phyloP scores from a whole-genome alignment of 2,797 vertebrate species.

The Sebastes trivittatus region DNA sequence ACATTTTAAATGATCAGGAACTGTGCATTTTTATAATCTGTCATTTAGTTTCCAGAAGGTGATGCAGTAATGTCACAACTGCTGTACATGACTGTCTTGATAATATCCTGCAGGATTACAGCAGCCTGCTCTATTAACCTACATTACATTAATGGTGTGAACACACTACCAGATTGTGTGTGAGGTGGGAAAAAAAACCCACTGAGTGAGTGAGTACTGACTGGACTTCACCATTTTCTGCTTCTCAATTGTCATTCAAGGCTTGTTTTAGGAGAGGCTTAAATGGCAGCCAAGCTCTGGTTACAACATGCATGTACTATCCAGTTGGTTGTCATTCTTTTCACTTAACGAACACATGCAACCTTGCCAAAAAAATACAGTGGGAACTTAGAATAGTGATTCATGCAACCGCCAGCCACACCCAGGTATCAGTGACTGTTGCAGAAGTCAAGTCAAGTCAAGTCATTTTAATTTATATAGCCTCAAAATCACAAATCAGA shows the following conservation, averaged over 20 bases:
- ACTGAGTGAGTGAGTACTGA: background rate
- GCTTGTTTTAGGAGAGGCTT: background rate
- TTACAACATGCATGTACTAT: constrained; percentile 21
- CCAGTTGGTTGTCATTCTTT: constrained; percentile 25
- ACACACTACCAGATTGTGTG: constrained; percentile 2
- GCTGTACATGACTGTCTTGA: constrained; percentile 31
- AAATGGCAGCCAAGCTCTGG: constrained; percentile 20
- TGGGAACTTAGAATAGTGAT: constrained; percentile 44
- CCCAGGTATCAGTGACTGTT: constrained; percentile 60
- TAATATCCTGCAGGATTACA: constrained; percentile 65
- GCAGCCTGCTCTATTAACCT: constrained; percentile 73
- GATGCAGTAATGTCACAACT: constrained; percentile 53
- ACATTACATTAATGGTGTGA: constrained; percentile 58
- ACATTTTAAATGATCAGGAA: constrained; percentile 25
- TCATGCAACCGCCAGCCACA: constrained; percentile 64
- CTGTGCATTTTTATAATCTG: constrained; percentile 4
- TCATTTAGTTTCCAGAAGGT: constrained; percentile 20
- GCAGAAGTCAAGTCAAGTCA: background rate
- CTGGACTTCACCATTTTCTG: constrained; percentile 7
- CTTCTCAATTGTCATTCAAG: background rate
- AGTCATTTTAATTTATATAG: too few relatives aligned
- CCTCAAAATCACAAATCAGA: too few relatives aligned
- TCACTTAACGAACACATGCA: constrained; percentile 24
- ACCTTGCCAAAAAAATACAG: constrained; percentile 9
- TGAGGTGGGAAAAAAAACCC: constrained; percentile 24